Evolutionary conservation across 2,797 vertebrate genomes (phyloP), one percentile per base, ranked within the genome.

Genomic region (Onychomys arenicola): DNA sequence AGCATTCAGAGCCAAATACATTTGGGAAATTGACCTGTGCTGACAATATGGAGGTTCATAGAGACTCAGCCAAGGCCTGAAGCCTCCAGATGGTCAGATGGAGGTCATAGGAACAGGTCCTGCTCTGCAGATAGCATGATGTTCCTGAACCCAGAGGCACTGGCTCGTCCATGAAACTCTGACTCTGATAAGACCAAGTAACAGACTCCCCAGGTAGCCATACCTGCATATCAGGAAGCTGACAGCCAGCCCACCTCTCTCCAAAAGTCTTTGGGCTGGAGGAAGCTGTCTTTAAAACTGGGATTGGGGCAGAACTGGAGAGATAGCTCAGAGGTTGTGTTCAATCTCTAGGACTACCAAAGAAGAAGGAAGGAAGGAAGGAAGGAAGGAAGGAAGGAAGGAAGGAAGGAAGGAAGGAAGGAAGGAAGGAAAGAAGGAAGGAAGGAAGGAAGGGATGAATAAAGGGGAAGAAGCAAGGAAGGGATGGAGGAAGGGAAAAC

Each of bases 81-180:
- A 69, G 65, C 16, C 52, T 69, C 23, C 16, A 57, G 12, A 4
- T 2, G 86, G 21, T 71, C 46, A 69, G 29, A 43, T 4, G 19
- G 75, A 3, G 6, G 34, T 13, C 59, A 40, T 2, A 37, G n/a
- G 4, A 52, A 29, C 0, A 29, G 65, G 5, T 76, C 23, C 0
- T 52, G 0, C 27, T 83, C 46, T 7, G 4, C 29, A 67, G 25
- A 34, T 46, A 17, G 52, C 5, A 4, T 0, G 1, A 19, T 2
- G 34, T 29, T 43, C 63, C 46, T 3, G 57, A 55, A 40, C 32
- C 43, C 16, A 37, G 55, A 19, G 49, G 32, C 34, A 43, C 0
- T 1, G 17, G 9, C 76, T 78, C 65, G 71, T 57, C 3, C 27
- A 37, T 11, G 17, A 23, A 46, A 27, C 17, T 40, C 32, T 25